Evolutionary conservation across 2,888 invertebrate genomes (phyloP).

Genomic region (Clepsis dumicolana): DNA sequence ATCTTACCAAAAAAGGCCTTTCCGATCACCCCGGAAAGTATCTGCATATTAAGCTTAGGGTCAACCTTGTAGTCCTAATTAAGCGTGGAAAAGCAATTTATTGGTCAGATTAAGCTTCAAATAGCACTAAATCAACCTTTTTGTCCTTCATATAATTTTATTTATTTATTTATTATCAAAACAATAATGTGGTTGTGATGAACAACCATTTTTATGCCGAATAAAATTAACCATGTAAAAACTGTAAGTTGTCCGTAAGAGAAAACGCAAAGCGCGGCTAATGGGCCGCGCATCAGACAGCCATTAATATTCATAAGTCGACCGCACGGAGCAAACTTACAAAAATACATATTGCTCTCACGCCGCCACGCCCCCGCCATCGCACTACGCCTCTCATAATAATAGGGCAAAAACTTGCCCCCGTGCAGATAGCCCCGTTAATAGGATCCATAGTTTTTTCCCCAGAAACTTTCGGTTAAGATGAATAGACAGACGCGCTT

Average conservation of each 20-base stretch:
- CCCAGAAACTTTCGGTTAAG: conserved; percentile 52
- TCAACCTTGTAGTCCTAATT: too few species aligned
- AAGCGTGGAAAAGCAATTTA: too few species aligned
- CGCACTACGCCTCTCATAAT: conserved; percentile 57
- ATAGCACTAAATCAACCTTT: too few species aligned
- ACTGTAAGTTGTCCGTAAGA: background rate
- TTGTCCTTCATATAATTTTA: too few species aligned
- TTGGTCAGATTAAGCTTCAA: too few species aligned
- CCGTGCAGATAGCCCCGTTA: conserved; percentile 51
- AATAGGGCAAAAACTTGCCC: conserved; percentile 58
- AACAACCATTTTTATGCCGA: background rate
- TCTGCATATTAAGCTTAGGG: background rate
- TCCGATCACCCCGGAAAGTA: too few species aligned
- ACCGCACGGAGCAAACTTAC: conserved; percentile 26
- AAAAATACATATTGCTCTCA: conserved; percentile 44
- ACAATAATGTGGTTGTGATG: too few species aligned
- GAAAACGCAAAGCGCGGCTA: conserved; percentile 15
- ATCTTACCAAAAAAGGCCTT: too few species aligned
- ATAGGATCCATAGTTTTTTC: conserved; percentile 58
- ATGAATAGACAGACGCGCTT: conserved; percentile 57
- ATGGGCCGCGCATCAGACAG: conserved; percentile 4
- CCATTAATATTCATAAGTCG: conserved; percentile 43
- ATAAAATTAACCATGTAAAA: background rate
- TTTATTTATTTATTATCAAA: too few species aligned
- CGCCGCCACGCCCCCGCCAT: conserved; percentile 33